Percentiles rank a stretch among this genome's conserved stretches.
phyloP scores from a whole-genome alignment of 2,888 invertebrate species.

The Pardosa pseudoannulata region DNA sequence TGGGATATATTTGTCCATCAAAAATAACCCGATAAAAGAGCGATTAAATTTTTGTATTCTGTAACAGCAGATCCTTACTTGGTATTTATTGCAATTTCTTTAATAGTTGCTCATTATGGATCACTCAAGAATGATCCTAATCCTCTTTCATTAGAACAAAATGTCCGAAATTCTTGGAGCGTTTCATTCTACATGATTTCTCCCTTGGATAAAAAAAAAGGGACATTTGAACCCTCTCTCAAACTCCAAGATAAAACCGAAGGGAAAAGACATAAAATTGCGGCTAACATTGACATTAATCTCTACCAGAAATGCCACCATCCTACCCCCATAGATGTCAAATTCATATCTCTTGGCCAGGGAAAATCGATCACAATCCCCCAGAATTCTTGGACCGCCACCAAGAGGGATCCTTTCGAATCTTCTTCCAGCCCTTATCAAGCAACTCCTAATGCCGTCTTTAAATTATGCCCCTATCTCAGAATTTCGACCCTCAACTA shows the following conservation, averaged over 20 bases:
- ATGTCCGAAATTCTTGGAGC: too few species aligned
- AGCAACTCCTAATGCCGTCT: slow-evolving; percentile 4
- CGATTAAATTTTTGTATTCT: too few species aligned
- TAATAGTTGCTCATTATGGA: too few species aligned
- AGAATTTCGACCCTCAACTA: slow-evolving; percentile 6
- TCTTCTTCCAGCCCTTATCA: slow-evolving; percentile 5
- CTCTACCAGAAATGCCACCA: background rate
- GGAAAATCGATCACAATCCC: background rate
- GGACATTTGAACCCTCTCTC: background rate
- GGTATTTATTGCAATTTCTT: too few species aligned
- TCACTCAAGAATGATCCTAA: too few species aligned
- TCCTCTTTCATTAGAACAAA: too few species aligned
- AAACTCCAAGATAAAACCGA: background rate
- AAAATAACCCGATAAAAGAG: too few species aligned
- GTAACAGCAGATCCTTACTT: too few species aligned
- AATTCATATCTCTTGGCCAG: background rate
- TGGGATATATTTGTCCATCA: too few species aligned
- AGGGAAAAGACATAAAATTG: background rate
- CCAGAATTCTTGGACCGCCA: background rate
- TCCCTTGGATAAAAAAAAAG: too few species aligned
- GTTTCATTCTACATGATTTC: too few species aligned
- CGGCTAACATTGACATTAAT: slow-evolving; percentile 9
- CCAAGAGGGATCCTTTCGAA: background rate
- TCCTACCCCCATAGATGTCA: background rate
- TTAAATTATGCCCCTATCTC: slow-evolving; percentile 39